Evolutionary conservation across 2,888 invertebrate species (phyloP).

Genomic region (Drosophila anomalata): DNA sequence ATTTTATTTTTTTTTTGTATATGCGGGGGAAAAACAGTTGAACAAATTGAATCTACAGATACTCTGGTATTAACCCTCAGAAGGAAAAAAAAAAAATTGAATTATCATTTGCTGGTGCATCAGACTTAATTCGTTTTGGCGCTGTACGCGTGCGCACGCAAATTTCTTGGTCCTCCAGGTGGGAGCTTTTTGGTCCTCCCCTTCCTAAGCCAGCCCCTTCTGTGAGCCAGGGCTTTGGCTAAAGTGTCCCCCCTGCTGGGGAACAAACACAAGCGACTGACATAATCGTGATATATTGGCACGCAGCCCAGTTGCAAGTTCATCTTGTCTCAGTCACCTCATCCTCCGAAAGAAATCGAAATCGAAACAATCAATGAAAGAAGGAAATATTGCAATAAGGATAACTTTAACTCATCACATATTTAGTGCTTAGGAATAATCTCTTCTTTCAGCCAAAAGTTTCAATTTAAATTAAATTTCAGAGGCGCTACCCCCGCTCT

Average conservation of each 20-base stretch:
- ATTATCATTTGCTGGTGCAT: slow-evolving; percentile 81
- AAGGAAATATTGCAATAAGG: background rate
- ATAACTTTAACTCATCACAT: too few relatives aligned
- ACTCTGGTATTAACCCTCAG: slow-evolving; percentile 4
- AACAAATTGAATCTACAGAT: slow-evolving; percentile 69
- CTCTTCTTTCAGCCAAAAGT: slow-evolving; percentile 10
- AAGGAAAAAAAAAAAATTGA: slow-evolving; percentile 70
- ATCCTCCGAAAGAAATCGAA: slow-evolving; percentile 16
- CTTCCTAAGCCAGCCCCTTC: background rate
- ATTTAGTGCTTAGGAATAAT: background rate
- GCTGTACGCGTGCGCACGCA: slow-evolving; percentile 83
- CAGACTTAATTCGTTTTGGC: slow-evolving; percentile 82
- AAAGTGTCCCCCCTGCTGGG: slow-evolving; percentile 61
- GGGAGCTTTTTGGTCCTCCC: slow-evolving; percentile 1
- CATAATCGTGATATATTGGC: slow-evolving; percentile 82
- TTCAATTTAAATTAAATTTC: slow-evolving; percentile 59
- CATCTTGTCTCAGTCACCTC: slow-evolving; percentile 34
- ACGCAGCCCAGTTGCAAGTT: slow-evolving; percentile 61
- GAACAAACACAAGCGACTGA: slow-evolving; percentile 74
- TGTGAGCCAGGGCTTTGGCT: background rate
- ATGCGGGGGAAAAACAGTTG: slow-evolving; percentile 69
- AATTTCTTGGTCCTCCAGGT: slow-evolving; percentile 29
- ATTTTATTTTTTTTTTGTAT: slow-evolving; percentile 41
- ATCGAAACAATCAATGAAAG: slow-evolving; percentile 5
- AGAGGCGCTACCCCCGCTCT: slow-evolving; percentile 2